A percentile compares a stretch with the other conserved stretches of the same genome.
phyloP scores from a whole-genome alignment of 2,888 invertebrate species.

The Habroteleia sp. region DNA sequence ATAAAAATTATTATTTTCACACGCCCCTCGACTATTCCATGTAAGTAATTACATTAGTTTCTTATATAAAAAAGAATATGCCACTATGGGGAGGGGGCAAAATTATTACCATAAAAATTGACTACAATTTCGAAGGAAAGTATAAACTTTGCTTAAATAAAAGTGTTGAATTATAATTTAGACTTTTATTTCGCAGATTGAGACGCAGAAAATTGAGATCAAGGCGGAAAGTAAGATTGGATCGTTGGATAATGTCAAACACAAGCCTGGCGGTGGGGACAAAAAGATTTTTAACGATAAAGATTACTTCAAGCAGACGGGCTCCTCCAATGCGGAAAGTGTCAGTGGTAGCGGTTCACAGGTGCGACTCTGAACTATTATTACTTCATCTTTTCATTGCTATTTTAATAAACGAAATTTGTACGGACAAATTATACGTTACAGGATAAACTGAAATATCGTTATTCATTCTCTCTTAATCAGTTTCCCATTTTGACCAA shows the following conservation, averaged over 20 bases:
- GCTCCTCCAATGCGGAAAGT: conserved; percentile 73
- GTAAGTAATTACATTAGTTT: too few relatives aligned
- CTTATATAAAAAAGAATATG: too few relatives aligned
- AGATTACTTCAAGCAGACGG: conserved; percentile 91
- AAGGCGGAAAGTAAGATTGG: conserved; percentile 96
- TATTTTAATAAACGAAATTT: background rate
- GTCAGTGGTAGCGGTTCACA: conserved; percentile 77
- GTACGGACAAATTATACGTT: too few relatives aligned
- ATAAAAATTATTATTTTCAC: too few relatives aligned
- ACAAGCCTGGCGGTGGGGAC: conserved; percentile 96
- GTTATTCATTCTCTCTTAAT: too few relatives aligned
- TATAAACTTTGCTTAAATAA: conserved; percentile 5
- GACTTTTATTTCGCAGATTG: conserved; percentile 84
- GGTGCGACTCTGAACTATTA: conserved; percentile 69
- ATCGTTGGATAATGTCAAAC: conserved; percentile 93
- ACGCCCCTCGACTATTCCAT: too few relatives aligned
- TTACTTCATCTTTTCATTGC: background rate
- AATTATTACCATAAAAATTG: conserved; percentile 1
- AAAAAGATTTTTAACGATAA: conserved; percentile 97
- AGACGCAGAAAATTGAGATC: conserved; percentile 94
- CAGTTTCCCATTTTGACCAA: too few relatives aligned
- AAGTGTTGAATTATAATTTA: conserved; percentile 19
- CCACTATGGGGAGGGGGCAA: too few relatives aligned
- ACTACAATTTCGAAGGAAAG: conserved; percentile 12
- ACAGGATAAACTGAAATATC: too few relatives aligned